Conservation (phyloP, 2,113 vertebrate species). For the Entelurus aequoreus region DNA sequence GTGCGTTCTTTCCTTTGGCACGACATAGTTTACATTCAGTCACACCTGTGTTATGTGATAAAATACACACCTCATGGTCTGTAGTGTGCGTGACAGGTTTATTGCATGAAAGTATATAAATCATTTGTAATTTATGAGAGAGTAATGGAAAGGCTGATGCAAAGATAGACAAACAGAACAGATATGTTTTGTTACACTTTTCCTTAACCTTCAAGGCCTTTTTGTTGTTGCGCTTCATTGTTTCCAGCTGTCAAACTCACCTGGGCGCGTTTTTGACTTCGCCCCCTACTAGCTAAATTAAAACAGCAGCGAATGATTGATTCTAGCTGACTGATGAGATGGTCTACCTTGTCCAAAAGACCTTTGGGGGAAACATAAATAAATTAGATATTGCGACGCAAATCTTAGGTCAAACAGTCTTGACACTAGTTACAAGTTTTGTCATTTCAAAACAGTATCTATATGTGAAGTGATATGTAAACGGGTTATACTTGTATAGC, state of each 20-base stretch:
- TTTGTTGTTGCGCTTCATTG: not conserved
- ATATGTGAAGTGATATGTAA: too few relatives aligned
- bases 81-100: constrained; percentile 8
- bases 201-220: not conserved
- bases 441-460: too few relatives aligned
- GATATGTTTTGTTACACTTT: not conserved
- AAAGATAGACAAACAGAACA: not conserved
- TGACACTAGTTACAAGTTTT: too few relatives aligned
- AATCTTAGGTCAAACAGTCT: too few relatives aligned
- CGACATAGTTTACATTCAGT: constrained; percentile 12
- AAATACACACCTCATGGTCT: constrained; percentile 5
- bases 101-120: constrained; percentile 18
- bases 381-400: too few relatives aligned
- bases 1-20: constrained; percentile 4
- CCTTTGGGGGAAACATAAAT: too few relatives aligned
- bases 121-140: not conserved
- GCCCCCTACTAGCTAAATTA: constrained; percentile 7
- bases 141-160: not conserved
- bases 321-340: constrained; percentile 2
- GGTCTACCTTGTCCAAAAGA: not conserved
- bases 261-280: constrained; percentile 4
- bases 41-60: constrained; percentile 3
- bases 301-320: constrained; percentile 19
- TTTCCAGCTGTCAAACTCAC: constrained; percentile 8
- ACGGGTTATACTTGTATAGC: too few relatives aligned